phyloP scores from a whole-genome alignment of 2,113 vertebrate species.

The Pseudopipra pipra region DNA sequence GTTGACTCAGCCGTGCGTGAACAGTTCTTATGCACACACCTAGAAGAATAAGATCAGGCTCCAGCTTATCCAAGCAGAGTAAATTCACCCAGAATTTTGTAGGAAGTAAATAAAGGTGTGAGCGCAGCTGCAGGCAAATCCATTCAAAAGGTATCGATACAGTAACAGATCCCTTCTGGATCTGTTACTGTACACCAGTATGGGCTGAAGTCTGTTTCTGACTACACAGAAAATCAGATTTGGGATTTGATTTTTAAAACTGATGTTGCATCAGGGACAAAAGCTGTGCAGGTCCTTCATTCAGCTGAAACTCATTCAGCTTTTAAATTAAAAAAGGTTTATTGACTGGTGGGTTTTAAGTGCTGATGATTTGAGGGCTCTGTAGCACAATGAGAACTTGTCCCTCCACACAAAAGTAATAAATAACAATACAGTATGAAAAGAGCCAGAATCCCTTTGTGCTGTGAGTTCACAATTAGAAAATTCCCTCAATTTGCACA shows the following conservation, averaged over 20 bases:
- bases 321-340: neutral
- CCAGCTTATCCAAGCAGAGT: neutral
- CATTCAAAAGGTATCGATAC: neutral
- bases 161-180: neutral
- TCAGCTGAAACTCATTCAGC: neutral
- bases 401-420: neutral
- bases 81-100: neutral
- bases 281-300: neutral
- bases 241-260: neutral
- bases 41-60: neutral
- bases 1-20: neutral
- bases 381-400: neutral
- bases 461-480: neutral
- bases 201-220: neutral
- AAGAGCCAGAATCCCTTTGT: neutral
- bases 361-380: neutral
- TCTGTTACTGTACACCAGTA: neutral
- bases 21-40: neutral
- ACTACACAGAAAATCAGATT: neutral
- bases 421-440: neutral
- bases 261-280: neutral
- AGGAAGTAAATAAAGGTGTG: conserved; percentile 23
- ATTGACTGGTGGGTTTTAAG: neutral
- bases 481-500: neutral
- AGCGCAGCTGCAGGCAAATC: neutral